A percentile compares a stretch with the other conserved stretches of the same genome.
phyloP scores from a whole-genome alignment of 2,113 vertebrate genomes.

The Formicarius rufipectus region DNA sequence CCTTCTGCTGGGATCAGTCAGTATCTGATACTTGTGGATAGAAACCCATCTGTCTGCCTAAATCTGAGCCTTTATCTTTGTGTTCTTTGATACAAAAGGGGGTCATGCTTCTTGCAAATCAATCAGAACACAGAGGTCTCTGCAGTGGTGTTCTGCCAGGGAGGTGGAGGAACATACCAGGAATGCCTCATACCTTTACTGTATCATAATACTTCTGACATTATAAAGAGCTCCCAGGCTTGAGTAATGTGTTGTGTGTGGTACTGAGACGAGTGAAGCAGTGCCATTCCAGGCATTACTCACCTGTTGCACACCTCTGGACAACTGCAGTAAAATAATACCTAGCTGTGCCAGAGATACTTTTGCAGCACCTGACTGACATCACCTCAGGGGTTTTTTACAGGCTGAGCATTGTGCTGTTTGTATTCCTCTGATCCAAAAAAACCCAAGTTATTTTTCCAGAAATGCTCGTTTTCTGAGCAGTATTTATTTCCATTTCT shows the following conservation, averaged over 20 bases:
- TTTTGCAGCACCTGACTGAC: background rate
- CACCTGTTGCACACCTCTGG: background rate
- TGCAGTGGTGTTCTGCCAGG: background rate
- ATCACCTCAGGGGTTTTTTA: background rate
- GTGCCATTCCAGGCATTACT: background rate
- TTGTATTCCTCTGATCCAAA: background rate
- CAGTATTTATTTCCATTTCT: background rate
- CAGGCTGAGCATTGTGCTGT: background rate
- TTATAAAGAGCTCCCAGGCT: background rate
- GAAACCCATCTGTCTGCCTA: constrained; percentile 53
- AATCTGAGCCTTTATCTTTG: constrained; percentile 46
- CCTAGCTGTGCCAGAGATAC: background rate
- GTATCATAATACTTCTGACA: background rate
- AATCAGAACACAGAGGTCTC: background rate
- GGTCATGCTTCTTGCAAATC: constrained; percentile 1
- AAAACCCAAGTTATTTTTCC: background rate
- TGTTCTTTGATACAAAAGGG: constrained; percentile 16
- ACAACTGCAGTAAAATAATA: background rate
- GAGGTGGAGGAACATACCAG: background rate
- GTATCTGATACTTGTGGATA: constrained; percentile 26
- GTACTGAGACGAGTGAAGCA: background rate
- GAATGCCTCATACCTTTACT: background rate
- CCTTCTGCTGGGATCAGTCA: constrained; percentile 55
- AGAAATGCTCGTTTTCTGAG: background rate
- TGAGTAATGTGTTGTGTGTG: background rate